Evolutionary conservation across 2,113 vertebrate species (phyloP).

Genomic region (Redunca redunca): DNA sequence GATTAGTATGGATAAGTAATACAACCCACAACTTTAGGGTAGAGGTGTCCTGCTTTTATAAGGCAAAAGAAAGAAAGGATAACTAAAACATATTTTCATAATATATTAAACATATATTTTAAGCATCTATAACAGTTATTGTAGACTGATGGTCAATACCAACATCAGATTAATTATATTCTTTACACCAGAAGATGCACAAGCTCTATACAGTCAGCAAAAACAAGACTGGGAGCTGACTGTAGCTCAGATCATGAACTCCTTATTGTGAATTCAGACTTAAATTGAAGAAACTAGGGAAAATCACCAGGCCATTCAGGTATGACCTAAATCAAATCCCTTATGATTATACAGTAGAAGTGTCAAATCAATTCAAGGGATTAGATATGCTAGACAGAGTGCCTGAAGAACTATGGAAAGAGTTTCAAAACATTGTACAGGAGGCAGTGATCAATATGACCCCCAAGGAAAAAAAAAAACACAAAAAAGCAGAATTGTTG

Average conservation of each 20-base stretch:
- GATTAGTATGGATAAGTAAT: neutral
- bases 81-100: neutral
- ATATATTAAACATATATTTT: neutral
- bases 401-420: neutral
- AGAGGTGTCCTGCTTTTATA: neutral
- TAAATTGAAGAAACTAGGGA: neutral
- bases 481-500: neutral
- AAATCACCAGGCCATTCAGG: neutral
- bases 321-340: neutral
- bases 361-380: neutral
- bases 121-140: neutral
- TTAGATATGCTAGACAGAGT: neutral
- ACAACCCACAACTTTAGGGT: neutral
- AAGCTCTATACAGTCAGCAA: neutral
- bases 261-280: neutral
- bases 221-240: neutral
- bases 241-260: neutral
- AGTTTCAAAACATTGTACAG: neutral
- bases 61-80: neutral
- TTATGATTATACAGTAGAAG: fast-evolving
- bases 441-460: neutral
- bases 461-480: neutral
- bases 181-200: neutral
- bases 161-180: neutral
- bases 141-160: neutral